Conservation (phyloP, 2,888 invertebrate genomes). For the Watsonalla cultraria region DNA sequence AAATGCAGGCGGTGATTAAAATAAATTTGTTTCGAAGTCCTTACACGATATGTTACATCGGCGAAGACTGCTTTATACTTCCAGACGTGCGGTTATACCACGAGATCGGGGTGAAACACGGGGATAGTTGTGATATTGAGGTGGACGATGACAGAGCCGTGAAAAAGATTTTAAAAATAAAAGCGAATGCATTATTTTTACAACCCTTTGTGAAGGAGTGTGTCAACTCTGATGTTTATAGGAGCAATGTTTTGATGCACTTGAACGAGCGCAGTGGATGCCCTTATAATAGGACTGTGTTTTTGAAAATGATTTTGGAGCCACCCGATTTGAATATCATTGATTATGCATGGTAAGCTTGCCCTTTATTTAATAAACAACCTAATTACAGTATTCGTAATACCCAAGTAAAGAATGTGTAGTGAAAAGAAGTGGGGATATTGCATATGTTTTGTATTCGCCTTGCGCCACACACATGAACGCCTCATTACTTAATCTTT, state of each 20-base stretch:
- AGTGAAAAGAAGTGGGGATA: too few species aligned
- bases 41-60: slow-evolving; percentile 50
- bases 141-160: slow-evolving; percentile 20
- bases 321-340: slow-evolving; percentile 81
- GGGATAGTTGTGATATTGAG: slow-evolving; percentile 32
- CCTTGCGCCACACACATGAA: too few species aligned
- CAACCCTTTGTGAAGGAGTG: slow-evolving; percentile 58
- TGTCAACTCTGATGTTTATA: slow-evolving; percentile 47
- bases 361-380: too few species aligned
- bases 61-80: slow-evolving; percentile 42
- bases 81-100: slow-evolving; percentile 40
- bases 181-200: slow-evolving; percentile 48
- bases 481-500: too few species aligned
- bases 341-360: slow-evolving; percentile 84
- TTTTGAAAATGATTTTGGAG: slow-evolving; percentile 70
- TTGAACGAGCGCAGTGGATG: slow-evolving; percentile 39
- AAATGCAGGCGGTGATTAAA: slow-evolving; percentile 54
- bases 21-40: slow-evolving; percentile 47
- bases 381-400: too few species aligned
- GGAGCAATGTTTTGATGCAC: slow-evolving; percentile 46
- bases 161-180: slow-evolving; percentile 30
- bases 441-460: too few species aligned
- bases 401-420: too few species aligned
- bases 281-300: slow-evolving; percentile 38
- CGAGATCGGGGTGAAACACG: slow-evolving; percentile 42